phyloP scores from a whole-genome alignment of 2,888 invertebrate species.

The Hipparchia sbordonii region DNA sequence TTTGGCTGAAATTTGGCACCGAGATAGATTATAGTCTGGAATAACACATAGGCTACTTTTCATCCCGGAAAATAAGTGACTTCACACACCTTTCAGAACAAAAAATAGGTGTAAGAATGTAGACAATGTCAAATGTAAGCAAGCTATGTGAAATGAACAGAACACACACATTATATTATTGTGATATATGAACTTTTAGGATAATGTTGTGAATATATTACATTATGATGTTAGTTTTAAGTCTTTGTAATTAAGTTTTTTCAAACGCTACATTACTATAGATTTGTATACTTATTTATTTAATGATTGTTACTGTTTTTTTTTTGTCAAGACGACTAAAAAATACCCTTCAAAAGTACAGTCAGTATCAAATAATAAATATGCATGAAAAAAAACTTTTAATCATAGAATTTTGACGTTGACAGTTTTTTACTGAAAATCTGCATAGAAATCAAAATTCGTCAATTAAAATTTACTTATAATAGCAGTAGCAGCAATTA shows the following conservation, averaged over 20 bases:
- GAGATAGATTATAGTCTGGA: too few species aligned
- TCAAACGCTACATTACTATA: slow-evolving; percentile 47
- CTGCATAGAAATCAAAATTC: too few species aligned
- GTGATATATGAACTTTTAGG: slow-evolving; percentile 55
- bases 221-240: slow-evolving; percentile 47
- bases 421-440: too few species aligned
- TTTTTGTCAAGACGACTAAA: not conserved
- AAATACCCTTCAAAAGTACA: not conserved
- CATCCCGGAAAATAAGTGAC: too few species aligned
- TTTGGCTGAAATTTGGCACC: too few species aligned
- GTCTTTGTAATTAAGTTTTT: slow-evolving; percentile 47
- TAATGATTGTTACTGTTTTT: not conserved
- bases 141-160: slow-evolving; percentile 24
- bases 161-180: slow-evolving; percentile 44
- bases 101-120: too few species aligned
- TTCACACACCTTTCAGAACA: too few species aligned
- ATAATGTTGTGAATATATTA: slow-evolving; percentile 59
- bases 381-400: not conserved
- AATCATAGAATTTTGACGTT: too few species aligned
- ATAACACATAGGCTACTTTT: too few species aligned
- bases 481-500: too few species aligned
- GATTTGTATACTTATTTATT: slow-evolving; percentile 40
- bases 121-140: not conserved
- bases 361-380: not conserved
- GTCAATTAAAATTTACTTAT: too few species aligned